These are phyloP conservation scores for Malaclemys terrapin DNA, from an alignment of 2,113 vertebrate species.

Conservation along the genomic window DNA sequence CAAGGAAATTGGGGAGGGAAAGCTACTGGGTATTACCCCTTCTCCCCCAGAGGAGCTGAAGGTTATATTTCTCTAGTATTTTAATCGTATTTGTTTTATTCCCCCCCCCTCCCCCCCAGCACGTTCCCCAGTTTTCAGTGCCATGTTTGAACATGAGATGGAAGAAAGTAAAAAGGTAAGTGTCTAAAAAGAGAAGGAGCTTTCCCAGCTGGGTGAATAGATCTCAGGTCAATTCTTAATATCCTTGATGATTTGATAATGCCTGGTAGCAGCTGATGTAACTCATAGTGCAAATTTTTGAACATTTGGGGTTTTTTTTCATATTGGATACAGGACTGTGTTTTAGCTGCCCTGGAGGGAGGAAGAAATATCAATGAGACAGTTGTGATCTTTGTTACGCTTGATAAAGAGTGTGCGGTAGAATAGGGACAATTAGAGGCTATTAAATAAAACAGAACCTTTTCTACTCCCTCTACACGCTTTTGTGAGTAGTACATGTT, in stretches of 20 bases:
- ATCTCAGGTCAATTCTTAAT: neutral
- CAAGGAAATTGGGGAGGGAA: neutral
- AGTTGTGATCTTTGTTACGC: constrained; percentile 1
- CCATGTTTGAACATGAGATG: constrained; percentile 96
- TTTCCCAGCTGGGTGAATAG: neutral
- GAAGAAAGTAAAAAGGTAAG: constrained; percentile 93
- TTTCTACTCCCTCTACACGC: neutral
- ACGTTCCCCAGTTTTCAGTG: constrained; percentile 91
- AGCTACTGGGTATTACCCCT: no score
- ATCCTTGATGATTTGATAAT: neutral
- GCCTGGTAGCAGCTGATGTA: neutral
- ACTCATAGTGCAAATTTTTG: neutral
- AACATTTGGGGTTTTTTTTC: neutral
- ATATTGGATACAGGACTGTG: neutral
- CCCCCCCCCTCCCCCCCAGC: constrained; percentile 73
- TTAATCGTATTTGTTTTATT: neutral
- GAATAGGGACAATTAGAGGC: neutral
- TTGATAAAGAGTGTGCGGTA: neutral
- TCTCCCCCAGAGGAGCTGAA: no score
- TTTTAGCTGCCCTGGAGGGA: neutral
- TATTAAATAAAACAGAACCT: neutral
- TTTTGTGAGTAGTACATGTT: rapidly evolving
- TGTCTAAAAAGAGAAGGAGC: neutral
- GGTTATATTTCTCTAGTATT: neutral
- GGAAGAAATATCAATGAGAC: neutral